Percentiles rank a stretch among this genome's conserved stretches.
Conservation (phyloP, 2,797 vertebrate genomes). For the Yasuhikotakia modesta region DNA sequence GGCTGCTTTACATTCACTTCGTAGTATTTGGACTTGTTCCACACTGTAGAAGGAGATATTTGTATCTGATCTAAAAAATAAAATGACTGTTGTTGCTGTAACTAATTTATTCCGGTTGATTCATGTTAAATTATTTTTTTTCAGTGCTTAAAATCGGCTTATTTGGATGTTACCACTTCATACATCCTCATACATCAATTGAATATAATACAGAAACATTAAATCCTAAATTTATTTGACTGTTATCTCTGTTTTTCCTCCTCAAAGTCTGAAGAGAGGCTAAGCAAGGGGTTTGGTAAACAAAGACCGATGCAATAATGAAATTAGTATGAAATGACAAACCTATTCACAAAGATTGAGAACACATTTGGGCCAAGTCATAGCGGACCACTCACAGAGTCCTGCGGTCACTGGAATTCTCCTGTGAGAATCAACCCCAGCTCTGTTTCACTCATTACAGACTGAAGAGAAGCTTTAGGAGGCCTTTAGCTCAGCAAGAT, state of each 20-base stretch:
- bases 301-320: neutral
- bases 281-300: neutral
- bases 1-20: neutral
- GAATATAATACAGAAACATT: neutral
- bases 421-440: neutral
- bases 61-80: neutral
- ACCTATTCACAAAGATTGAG: neutral
- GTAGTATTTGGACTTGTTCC: neutral
- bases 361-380: neutral
- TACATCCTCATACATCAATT: neutral
- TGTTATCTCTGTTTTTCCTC: neutral
- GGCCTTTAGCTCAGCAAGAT: conserved; percentile 41
- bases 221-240: neutral
- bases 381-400: neutral
- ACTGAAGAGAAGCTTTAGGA: conserved; percentile 35
- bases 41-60: neutral
- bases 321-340: neutral
- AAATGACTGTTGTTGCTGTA: neutral
- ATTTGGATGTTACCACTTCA: neutral
- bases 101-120: neutral
- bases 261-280: neutral
- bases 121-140: neutral
- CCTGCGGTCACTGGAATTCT: neutral
- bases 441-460: conserved; percentile 3
- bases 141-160: neutral